A percentile compares a stretch with the other conserved stretches of the same genome.
Evolutionary conservation across 1,140 invertebrate genomes (phyloP).

Genomic region (Drosophila sturtevanti): DNA sequence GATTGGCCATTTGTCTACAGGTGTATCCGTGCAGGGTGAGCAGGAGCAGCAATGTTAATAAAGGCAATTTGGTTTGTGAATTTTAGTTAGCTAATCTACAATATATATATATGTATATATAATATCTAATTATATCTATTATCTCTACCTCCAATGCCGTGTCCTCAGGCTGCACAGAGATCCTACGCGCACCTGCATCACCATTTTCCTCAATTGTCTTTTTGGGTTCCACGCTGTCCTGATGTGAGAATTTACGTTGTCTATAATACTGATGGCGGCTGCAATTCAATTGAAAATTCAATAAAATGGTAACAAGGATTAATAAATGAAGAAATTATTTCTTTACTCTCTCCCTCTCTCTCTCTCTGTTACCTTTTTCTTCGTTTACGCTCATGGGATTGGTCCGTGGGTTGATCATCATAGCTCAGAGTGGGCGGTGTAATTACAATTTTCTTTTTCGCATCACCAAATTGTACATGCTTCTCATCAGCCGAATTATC

Average conservation of each 20-base stretch:
- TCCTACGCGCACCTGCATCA: conserved; percentile 83
- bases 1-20: conserved; percentile 76
- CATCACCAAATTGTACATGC: conserved; percentile 77
- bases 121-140: neutral
- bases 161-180: conserved; percentile 89
- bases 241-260: conserved; percentile 89
- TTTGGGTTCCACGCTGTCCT: conserved; percentile 85
- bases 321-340: too few species aligned
- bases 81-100: neutral
- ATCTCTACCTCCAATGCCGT: conserved; percentile 85
- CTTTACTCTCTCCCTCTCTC: too few species aligned
- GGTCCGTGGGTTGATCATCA: conserved; percentile 80
- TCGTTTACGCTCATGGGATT: conserved; percentile 82
- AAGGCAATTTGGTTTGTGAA: conserved; percentile 17
- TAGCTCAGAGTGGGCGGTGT: conserved; percentile 71
- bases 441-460: conserved; percentile 73
- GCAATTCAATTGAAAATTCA: neutral
- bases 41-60: conserved; percentile 45
- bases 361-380: conserved; percentile 82
- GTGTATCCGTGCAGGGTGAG: conserved; percentile 41
- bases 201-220: conserved; percentile 78
- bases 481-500: conserved; percentile 80
- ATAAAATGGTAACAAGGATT: neutral
- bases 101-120: neutral
- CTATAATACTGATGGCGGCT: conserved; percentile 86